phyloP scores from a whole-genome alignment of 2,113 vertebrate species.

The Ploceus nigricollis region DNA sequence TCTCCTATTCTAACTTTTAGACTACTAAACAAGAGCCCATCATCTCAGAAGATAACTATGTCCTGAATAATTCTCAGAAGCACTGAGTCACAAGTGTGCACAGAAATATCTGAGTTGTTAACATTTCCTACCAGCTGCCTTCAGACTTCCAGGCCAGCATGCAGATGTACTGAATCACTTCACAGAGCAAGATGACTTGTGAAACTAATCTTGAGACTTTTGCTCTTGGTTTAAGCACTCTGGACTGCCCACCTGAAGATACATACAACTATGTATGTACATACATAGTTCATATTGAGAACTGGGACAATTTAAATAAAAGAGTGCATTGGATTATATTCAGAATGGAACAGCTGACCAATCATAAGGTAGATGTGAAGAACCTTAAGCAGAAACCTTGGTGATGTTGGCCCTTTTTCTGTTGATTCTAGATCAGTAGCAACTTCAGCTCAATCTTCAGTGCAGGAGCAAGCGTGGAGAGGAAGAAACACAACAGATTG shows the following conservation, averaged over 20 bases:
- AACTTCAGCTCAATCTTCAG: neutral
- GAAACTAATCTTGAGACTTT: neutral
- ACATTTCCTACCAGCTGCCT: neutral
- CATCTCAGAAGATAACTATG: neutral
- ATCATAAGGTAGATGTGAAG: neutral
- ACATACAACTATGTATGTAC: neutral
- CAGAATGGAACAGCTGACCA: neutral
- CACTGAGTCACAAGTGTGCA: neutral
- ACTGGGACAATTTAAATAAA: neutral
- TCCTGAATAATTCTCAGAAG: neutral
- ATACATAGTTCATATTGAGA: neutral
- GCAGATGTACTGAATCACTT: neutral
- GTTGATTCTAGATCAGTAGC: neutral
- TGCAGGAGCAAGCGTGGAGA: rapidly evolving
- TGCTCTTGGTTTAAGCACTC: neutral
- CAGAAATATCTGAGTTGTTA: neutral
- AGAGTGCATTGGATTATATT: neutral
- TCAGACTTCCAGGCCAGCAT: neutral
- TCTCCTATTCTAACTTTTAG: neutral
- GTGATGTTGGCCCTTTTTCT: neutral
- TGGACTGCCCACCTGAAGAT: neutral
- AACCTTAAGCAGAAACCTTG: neutral
- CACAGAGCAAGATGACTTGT: neutral
- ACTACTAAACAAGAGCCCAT: neutral
- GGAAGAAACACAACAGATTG: neutral